Evolutionary conservation across 2,113 vertebrate genomes (phyloP), one percentile per base, ranked within the genome.

Genomic region (Ciconia stormi): DNA sequence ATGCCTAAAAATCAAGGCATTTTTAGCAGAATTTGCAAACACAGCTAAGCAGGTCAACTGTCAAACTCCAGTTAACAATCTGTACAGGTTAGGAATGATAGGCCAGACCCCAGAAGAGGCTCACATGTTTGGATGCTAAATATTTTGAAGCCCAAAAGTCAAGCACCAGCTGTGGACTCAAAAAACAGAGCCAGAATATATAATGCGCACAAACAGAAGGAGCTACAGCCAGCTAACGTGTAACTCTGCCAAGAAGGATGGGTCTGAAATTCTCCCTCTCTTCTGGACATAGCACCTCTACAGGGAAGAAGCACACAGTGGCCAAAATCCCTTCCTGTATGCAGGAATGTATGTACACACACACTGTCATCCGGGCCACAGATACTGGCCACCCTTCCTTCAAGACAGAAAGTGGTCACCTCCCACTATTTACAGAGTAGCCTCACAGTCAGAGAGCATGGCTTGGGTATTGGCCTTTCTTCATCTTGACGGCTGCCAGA

Each of bases 71-170:
- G 9, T 76, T 77, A 65, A 46, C n/a, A 38, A 50, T 52, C 47
- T 56, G 16, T 69, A 46, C 29, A 83, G 25, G 63, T 80, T 69
- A 80, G 67, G 27, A 87, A 56, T 29, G 55, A 91, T 49, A 25
- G 30, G 8, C 27, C 13, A 89, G 66, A 73, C 11, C 53, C 29
- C n/a, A 90, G 70, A 88, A 87, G 63, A 84, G 50, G 8, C 15
- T 92, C 44, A 55, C 23, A 72, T 86, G 56, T 77, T 90, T 90
- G 66, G 27, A 90, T 66, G 86, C 38, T 83, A 93, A 95, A 80
- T 86, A 93, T 83, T 89, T n/a, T 88, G 67, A 82, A 90, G 80
- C 42, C 58, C 42, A 61, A 70, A 90, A 93, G 58, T 81, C 89
- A 93, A 58, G 67, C 23, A 8, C 59, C 86, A 93, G 63, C 91